phyloP scores from a whole-genome alignment of 2,888 invertebrate species.

The Pinctada fucata region DNA sequence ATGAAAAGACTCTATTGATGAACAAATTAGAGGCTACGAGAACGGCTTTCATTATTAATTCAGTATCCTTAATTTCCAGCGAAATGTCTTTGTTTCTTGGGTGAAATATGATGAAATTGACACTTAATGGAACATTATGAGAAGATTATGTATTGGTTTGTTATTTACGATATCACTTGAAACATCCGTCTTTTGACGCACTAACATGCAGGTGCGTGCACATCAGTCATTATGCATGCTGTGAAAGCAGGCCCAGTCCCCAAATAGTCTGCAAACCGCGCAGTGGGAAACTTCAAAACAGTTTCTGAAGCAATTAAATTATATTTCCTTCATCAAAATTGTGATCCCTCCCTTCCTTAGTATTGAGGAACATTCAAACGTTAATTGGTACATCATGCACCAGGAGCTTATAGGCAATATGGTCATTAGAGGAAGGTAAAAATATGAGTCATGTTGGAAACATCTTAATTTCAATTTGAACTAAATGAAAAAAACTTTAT shows the following conservation, averaged over 20 bases:
- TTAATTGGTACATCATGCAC: too few relatives aligned
- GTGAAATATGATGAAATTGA: background rate
- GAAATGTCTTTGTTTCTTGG: conserved; percentile 1
- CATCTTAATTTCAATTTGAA: too few relatives aligned
- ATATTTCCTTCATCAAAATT: too few relatives aligned
- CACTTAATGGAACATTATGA: background rate
- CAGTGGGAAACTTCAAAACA: too few relatives aligned
- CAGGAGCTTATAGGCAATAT: too few relatives aligned
- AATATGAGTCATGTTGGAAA: too few relatives aligned
- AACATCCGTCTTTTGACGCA: background rate
- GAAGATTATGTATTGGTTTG: background rate
- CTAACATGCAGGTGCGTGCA: background rate
- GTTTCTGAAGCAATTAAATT: too few relatives aligned
- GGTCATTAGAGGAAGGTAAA: too few relatives aligned
- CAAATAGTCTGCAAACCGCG: too few relatives aligned
- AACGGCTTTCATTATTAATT: background rate
- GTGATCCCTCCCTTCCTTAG: too few relatives aligned
- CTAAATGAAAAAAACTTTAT: too few relatives aligned
- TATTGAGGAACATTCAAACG: too few relatives aligned
- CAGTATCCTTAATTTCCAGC: background rate
- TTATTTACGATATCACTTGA: background rate
- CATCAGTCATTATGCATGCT: background rate
- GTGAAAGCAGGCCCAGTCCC: background rate
- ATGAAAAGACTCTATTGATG: background rate
- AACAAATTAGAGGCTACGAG: background rate